phyloP scores from a whole-genome alignment of 1,140 invertebrate species.

The Ganaspis sp. region DNA sequence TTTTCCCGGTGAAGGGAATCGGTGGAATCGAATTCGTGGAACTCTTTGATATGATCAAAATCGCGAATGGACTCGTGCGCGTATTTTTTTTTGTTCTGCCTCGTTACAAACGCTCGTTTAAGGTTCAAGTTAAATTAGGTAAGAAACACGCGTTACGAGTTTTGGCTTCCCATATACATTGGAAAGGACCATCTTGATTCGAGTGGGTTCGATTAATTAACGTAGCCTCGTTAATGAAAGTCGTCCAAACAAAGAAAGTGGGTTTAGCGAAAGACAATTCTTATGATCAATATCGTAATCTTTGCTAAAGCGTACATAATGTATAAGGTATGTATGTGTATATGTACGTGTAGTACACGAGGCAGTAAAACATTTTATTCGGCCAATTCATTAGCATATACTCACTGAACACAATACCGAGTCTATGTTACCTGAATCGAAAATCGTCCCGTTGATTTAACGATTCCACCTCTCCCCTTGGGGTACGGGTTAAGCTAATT shows the following conservation, averaged over 20 bases:
- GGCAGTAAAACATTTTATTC: conserved; percentile 59
- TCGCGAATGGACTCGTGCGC: neutral
- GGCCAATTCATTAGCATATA: conserved; percentile 59
- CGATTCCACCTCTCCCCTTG: conserved; percentile 40
- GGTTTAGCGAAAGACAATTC: too few relatives aligned
- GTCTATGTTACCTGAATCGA: conserved; percentile 47
- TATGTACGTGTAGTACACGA: neutral
- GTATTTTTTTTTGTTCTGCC: neutral
- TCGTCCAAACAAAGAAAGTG: conserved; percentile 45
- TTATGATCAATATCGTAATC: conserved; percentile 62
- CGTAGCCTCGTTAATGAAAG: conserved; percentile 58
- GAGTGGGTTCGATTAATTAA: conserved; percentile 61
- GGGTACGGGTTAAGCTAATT: conserved; percentile 57
- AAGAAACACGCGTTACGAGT: neutral
- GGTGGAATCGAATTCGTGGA: neutral
- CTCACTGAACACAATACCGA: conserved; percentile 24
- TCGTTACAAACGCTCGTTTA: neutral
- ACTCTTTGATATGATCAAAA: neutral
- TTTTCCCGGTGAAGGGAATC: too few relatives aligned
- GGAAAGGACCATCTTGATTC: conserved; percentile 48
- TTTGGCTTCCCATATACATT: neutral
- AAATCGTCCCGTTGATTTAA: conserved; percentile 63
- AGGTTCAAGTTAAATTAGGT: neutral
- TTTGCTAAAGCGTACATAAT: conserved; percentile 35
- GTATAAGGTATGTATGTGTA: neutral